Base-by-base conservation (phyloP, 1,140 invertebrate genomes). In the Drosophila sulfurigaster region DNA sequence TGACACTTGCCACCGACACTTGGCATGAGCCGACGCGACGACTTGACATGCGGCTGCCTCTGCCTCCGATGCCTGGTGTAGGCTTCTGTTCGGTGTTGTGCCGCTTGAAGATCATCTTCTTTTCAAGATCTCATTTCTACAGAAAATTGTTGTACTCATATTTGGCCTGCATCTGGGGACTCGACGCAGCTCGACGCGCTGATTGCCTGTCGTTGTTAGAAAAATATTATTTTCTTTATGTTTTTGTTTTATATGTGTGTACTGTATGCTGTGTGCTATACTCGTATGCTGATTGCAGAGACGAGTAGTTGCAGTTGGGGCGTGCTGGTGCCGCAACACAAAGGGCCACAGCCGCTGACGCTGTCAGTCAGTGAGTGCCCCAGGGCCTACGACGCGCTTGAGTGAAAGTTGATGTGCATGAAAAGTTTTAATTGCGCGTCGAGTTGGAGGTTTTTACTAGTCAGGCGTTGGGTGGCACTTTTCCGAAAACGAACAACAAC, bases 351-450 rank as follows among this genome's bases (percentile, higher is more conserved):
- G 38, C 41, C 11, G 82, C 82, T 88, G 83, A 60, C 59, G 79
- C 82, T 82, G 79, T 88, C 82, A 80, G 82, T 86, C 82, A 86
- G 75, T 74, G 60, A 54, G 64, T 64, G 67, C 75, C 10, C 56
- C 56, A 45, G 52, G 63, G 57, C 58, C 60, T 46, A 56, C 63
- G 56, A 32, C 48, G 57, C 83, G 75, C 83, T 87, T 80, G 80
- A 87, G 83, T 87, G 83, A 87, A 87, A 88, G 83, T 87, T 87
- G 83, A 87, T 87, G 83, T 87, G 83, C 83, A 87, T 87, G 83
- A 87, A 87, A 83, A 87, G 83, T 87, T 87, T 87, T 88, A 87
- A 87, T 87, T 87, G 83, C 83, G 82, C 82, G 83, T 80, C 83
- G 82, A 88, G 80, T 82, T 72, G 74, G 25, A 66, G 68, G n/a